A percentile compares a stretch with the other conserved stretches of the same genome.
Conservation (phyloP, 2,797 vertebrate species). For the Acanthopagrus latus region DNA sequence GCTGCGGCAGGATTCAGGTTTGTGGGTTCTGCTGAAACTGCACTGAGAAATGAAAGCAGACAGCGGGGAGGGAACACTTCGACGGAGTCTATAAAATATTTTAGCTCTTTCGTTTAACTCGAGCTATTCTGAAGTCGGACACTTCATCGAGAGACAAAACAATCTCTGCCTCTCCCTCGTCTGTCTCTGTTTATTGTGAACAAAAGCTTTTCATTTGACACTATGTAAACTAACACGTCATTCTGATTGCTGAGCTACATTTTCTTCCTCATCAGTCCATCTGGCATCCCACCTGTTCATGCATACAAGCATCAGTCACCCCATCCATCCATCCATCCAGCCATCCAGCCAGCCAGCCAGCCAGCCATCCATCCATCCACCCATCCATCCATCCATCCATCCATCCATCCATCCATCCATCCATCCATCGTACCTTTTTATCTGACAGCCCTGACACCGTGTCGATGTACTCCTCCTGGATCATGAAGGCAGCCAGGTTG, state of each 20-base stretch:
- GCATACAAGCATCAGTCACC: background rate
- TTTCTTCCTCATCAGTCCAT: background rate
- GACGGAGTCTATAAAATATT: background rate
- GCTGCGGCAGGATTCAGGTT: conserved; percentile 31
- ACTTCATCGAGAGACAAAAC: background rate
- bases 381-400: background rate
- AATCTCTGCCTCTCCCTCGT: background rate
- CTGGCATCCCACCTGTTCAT: background rate
- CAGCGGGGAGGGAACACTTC: background rate
- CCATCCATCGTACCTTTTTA: conserved; percentile 86
- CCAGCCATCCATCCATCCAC: too few species aligned
- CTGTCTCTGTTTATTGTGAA: background rate
- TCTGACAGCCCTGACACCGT: conserved; percentile 95
- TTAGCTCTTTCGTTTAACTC: conserved; percentile 13
- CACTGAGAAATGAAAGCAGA: conserved; percentile 20
- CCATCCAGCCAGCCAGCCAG: background rate
- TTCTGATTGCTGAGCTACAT: background rate
- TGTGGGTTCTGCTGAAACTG: conserved; percentile 33
- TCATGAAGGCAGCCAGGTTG: conserved; percentile 96
- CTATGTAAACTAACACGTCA: background rate
- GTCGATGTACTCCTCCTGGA: conserved; percentile 96
- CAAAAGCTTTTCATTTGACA: background rate
- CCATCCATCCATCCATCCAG: too few species aligned
- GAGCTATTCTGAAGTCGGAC: background rate
- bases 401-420: background rate